These are phyloP conservation scores for Fistularia commersonii DNA, from an alignment of 2,797 vertebrate genomes.

Conservation along the genomic window DNA sequence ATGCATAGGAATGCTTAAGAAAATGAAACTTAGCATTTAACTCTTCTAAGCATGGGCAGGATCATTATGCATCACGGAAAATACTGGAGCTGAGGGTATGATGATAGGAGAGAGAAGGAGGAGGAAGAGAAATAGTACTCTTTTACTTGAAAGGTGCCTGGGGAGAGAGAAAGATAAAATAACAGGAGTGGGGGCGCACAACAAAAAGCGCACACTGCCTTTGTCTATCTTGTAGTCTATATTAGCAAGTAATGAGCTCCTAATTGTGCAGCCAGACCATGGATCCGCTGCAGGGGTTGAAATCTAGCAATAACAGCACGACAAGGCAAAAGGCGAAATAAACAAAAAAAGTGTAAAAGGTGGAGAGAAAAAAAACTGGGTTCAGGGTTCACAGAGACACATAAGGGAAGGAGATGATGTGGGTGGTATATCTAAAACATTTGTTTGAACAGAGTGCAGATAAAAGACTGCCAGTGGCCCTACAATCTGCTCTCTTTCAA, in stretches of 20 bases:
- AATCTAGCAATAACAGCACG: constrained; percentile 44
- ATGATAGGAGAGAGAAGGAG: constrained; percentile 26
- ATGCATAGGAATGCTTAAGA: constrained; percentile 26
- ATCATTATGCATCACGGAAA: constrained; percentile 40
- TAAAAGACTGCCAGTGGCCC: constrained; percentile 13
- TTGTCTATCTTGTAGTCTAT: constrained; percentile 54
- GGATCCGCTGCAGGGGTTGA: constrained; percentile 51
- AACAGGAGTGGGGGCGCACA: constrained; percentile 24
- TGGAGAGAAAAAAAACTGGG: constrained; percentile 25
- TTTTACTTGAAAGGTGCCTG: constrained; percentile 48
- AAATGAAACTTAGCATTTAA: constrained; percentile 37
- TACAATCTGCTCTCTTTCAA: constrained; percentile 2
- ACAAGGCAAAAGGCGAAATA: constrained; percentile 20
- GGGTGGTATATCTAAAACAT: constrained; percentile 13
- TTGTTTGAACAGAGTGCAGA: constrained; percentile 44
- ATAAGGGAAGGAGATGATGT: constrained; percentile 22
- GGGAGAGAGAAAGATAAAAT: constrained; percentile 34
- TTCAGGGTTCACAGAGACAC: constrained; percentile 21
- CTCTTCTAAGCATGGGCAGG: constrained; percentile 24
- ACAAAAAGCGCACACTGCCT: constrained; percentile 33
- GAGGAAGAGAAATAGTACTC: constrained; percentile 31
- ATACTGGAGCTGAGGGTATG: constrained; percentile 12
- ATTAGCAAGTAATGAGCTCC: constrained; percentile 67
- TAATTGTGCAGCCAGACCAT: constrained; percentile 64
- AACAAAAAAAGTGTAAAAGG: constrained; percentile 34